Percentiles rank a stretch among this genome's conserved stretches.
Conservation (phyloP, 2,113 vertebrate genomes). For the Haemorhous mexicanus region DNA sequence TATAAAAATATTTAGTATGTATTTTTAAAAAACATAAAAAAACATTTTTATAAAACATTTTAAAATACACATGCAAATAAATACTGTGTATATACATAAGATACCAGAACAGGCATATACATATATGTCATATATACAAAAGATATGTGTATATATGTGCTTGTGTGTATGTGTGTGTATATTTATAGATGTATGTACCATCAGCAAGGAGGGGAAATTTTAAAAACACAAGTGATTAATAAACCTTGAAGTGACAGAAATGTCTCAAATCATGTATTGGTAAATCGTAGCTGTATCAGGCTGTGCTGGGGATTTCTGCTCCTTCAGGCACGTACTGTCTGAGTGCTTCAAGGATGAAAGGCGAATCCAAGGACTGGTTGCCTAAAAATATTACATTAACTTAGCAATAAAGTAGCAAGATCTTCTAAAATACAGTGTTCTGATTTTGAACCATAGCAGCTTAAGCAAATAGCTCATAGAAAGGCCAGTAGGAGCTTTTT, state of each 20-base stretch:
- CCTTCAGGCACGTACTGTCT: not conserved
- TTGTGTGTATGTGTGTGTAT: not conserved
- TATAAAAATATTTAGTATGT: not conserved
- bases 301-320: not conserved
- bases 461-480: not conserved
- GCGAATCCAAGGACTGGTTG: not conserved
- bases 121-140: not conserved
- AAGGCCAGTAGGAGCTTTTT: not conserved
- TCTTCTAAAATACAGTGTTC: not conserved
- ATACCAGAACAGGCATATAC: not conserved
- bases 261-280: not conserved
- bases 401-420: not conserved
- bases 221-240: not conserved
- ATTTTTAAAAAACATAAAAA: not conserved
- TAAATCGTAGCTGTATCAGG: not conserved
- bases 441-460: not conserved
- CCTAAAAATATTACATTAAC: not conserved
- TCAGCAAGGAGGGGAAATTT: not conserved
- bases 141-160: not conserved
- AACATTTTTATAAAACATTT: not conserved
- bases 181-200: not conserved
- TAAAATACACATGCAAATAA: not conserved
- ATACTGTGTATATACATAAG: fast-evolving
- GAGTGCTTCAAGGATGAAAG: not conserved
- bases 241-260: not conserved